These are phyloP conservation scores for Plecturocebus donacophilus DNA, from an alignment of 2,113 vertebrate genomes.

Conservation along the genomic window DNA sequence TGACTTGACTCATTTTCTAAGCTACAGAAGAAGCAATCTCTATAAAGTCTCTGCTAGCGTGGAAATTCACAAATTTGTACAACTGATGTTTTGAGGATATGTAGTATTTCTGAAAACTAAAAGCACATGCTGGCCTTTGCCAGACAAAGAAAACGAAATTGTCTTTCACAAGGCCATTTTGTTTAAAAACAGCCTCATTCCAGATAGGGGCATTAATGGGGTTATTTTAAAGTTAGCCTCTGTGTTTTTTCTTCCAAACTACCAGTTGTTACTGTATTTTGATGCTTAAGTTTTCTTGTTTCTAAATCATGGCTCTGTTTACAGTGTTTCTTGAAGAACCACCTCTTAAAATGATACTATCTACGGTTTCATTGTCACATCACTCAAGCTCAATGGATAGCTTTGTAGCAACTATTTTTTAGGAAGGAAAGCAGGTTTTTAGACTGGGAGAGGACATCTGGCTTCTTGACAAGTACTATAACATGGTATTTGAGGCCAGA, in stretches of 20 bases:
- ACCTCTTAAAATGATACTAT: not conserved
- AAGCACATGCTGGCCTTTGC: not conserved
- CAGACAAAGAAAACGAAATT: not conserved
- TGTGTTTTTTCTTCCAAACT: not conserved
- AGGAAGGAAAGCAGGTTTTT: not conserved
- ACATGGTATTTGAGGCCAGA: not conserved
- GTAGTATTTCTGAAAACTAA: not conserved
- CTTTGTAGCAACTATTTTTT: not conserved
- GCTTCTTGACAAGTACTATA: not conserved
- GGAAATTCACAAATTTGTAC: not conserved
- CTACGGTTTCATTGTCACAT: not conserved
- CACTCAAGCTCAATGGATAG: not conserved
- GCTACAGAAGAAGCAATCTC: not conserved
- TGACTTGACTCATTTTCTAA: not conserved
- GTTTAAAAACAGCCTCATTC: conserved; percentile 11
- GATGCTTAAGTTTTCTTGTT: not conserved
- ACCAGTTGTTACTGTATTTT: not conserved
- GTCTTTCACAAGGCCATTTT: not conserved
- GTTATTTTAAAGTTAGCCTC: not conserved
- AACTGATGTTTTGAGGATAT: not conserved
- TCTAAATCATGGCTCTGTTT: conserved; percentile 24
- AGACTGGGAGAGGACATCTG: not conserved
- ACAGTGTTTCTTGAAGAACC: not conserved
- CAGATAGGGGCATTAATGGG: not conserved
- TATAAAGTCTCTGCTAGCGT: not conserved